Base-by-base conservation (phyloP, 1,140 invertebrate species). In the Bathynomus jamesi region DNA sequence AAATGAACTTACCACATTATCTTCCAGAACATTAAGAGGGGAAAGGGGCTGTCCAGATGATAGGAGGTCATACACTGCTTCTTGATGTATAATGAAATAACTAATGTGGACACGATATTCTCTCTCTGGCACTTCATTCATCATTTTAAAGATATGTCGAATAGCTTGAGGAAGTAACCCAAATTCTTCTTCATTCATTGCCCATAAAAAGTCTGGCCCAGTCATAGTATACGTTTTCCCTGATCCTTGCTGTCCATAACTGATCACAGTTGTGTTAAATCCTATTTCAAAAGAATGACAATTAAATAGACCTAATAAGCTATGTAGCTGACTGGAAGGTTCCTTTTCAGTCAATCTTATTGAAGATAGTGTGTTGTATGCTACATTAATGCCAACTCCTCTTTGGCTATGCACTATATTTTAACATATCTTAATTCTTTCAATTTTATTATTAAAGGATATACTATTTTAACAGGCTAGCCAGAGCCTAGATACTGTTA, bases 151-250 rank as follows among this genome's bases (percentile, higher is more conserved):
- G 77, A 91, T 87, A 78, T 90, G 87, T 65, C 87, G 84, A 5
- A 91, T 82, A 79, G 90, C 90, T 71, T 90, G 83, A 30, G 90
- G 90, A 46, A 92, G 85, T 28, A 92, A 86, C 28, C 90, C 91
- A 82, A 89, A 87, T 76, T 91, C 89, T 76, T 87, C 85, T 79
- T 91, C 89, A 79, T 85, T 86, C 73, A 86, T 85, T 28, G 87
- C 86, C 78, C 85, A 88, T 78, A 89, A 86, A 78, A 88, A 85
- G 32, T 87, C 87, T 79, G 89, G 88, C 10, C 91, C 91, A 79
- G 90, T 88, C 69, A 93, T 84, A 1, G 90, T 89, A 78, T 89
- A 91, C 2, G 89, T 90, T 82, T 93, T 93, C 3, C 91, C 91
- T 76, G 88, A 88, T 27, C 87, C 87, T 24, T 86, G 85, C 80